These are phyloP conservation scores for Cossypha heuglini DNA, from an alignment of 2,797 vertebrate genomes.

Conservation along the genomic window DNA sequence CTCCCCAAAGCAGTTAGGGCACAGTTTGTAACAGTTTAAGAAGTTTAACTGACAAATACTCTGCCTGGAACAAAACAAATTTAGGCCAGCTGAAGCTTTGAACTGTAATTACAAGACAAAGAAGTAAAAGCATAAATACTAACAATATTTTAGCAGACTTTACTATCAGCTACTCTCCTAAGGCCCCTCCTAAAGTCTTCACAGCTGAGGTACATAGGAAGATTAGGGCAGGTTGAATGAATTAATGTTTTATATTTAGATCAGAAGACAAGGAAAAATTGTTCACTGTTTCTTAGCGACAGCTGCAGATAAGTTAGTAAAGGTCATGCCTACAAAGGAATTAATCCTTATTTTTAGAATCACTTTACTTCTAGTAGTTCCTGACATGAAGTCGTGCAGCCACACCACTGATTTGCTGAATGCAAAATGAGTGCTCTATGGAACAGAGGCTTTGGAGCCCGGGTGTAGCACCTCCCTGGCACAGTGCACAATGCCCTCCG, in stretches of 20 bases:
- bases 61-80: background rate
- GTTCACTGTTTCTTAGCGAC: background rate
- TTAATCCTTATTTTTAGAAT: background rate
- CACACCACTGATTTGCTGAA: background rate
- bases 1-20: background rate
- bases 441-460: fast-evolving
- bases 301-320: background rate
- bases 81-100: background rate
- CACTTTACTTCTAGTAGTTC: background rate
- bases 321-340: background rate
- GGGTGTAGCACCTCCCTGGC: fast-evolving
- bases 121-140: background rate
- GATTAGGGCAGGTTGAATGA: fast-evolving
- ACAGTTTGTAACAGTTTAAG: background rate
- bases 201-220: fast-evolving
- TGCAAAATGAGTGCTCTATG: fast-evolving
- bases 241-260: background rate
- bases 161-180: background rate
- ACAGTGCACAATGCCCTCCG: fast-evolving
- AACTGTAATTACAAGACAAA: background rate
- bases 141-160: background rate
- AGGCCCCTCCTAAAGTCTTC: background rate
- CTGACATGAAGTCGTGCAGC: background rate
- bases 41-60: background rate
- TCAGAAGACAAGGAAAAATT: background rate